Evolutionary conservation across 2,888 invertebrate genomes (phyloP), one percentile per base, ranked within the genome.

Genomic region (Andrena chrysosceles): DNA sequence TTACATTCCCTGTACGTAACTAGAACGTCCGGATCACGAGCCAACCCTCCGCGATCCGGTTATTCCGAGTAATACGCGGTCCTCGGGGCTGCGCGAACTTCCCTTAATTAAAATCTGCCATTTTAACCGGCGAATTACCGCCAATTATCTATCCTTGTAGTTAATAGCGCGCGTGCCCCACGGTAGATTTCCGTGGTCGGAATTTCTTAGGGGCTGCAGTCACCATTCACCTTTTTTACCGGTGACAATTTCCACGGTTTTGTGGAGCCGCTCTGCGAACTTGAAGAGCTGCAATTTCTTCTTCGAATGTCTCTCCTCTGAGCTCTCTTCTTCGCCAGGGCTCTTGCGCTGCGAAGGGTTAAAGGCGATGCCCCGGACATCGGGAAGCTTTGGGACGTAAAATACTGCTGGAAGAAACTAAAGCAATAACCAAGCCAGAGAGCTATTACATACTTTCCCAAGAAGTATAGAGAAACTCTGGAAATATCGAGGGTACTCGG

Each of bases 51-150:
- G 29, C 72, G 31, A 52, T 31, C 20, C 29, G 70, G 54, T 67
- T 68, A 62, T 76, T 70, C 48, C 48, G 16, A 35, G 48, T 79
- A 72, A 73, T 62, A 67, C 72, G 31, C 48, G 54, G 20, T 23
- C 33, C 20, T 8, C 56, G 23, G 1, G 23, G 23, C 35, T 23
- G 62, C 7, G 73, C 48, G 42, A 81, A 73, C 73, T 68, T 67
- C 48, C 59, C 33, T 81, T 81, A 81, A 73, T 81, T 68, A 67
- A 81, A 81, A 79, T 63, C 73, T 66, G 79, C 62, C 62, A 72
- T 48, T 72, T 78, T 54, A 42, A 35, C 10, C 60, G 66, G 35
- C 72, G 60, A 79, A 62, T 70, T 79, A 77, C 63, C 64, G 49
- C 1, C 35, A 78, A 70, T 70, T 70, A 77, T 49, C 54, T 31